Conservation (phyloP, 2,113 vertebrate species). For the Pan troglodytes region DNA sequence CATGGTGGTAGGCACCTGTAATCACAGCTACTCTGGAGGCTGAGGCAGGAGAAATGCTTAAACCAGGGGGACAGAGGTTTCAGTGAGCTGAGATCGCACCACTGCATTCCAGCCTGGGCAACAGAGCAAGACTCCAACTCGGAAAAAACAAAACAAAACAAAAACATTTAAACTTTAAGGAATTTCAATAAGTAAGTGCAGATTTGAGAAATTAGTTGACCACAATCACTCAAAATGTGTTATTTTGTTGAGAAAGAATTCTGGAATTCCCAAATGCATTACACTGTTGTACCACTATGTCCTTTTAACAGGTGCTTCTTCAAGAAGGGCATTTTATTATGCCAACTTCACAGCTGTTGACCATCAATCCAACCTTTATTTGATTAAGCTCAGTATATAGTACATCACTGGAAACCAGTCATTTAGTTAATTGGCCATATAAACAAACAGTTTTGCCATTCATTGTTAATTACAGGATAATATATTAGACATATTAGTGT, state of each 20-base stretch:
- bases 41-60: no score
- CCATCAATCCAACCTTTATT: constrained; percentile 65
- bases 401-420: constrained; percentile 67
- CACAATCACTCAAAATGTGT: neutral
- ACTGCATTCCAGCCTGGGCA: no score
- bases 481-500: constrained; percentile 52
- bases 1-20: no score
- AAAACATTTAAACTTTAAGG: neutral
- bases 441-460: constrained; percentile 78
- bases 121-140: no score
- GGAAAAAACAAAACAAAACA: no score
- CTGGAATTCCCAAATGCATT: neutral
- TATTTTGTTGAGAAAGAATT: neutral
- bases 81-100: no score
- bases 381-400: constrained; percentile 65
- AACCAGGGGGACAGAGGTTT: no score
- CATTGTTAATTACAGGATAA: constrained; percentile 67
- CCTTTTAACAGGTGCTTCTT: constrained; percentile 71
- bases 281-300: neutral
- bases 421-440: constrained; percentile 75
- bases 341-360: constrained; percentile 70
- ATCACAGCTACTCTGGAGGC: no score
- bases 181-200: neutral
- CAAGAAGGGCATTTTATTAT: constrained; percentile 64
- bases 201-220: neutral